Evolutionary conservation across 2,113 vertebrate genomes (phyloP).

Genomic region (Redunca redunca): DNA sequence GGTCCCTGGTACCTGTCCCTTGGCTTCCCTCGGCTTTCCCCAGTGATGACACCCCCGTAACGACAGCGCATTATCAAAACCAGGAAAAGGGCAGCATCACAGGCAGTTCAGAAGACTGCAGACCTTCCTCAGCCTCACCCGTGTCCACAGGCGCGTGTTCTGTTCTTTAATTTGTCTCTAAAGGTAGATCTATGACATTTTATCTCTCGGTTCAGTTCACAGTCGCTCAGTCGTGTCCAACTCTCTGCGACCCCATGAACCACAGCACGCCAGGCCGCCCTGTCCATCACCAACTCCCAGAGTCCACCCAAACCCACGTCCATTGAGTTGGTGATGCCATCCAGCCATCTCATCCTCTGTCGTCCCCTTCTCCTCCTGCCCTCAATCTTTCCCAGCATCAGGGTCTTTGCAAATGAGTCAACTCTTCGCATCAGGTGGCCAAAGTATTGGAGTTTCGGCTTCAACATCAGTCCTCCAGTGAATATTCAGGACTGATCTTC

Average conservation of each 20-base stretch:
- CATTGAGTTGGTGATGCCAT: not conserved
- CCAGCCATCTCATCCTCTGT: not conserved
- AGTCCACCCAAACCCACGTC: not conserved
- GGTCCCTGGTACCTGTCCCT: not conserved
- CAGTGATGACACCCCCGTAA: rapidly evolving
- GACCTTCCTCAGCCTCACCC: not conserved
- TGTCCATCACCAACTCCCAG: not conserved
- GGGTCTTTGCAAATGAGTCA: not conserved
- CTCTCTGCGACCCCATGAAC: not conserved
- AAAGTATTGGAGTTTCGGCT: not conserved
- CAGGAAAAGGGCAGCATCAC: too few relatives aligned
- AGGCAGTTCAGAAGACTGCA: rapidly evolving
- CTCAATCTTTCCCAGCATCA: not conserved
- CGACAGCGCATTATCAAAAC: not conserved
- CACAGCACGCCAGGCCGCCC: not conserved
- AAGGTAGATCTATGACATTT: not conserved
- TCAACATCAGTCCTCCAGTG: not conserved
- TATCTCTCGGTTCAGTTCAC: not conserved
- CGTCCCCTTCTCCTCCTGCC: not conserved
- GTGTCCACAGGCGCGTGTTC: not conserved
- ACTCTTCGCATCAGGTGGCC: not conserved
- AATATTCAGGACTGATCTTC: not conserved
- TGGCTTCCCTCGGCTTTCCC: not conserved
- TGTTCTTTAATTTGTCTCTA: not conserved
- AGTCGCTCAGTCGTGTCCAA: rapidly evolving